Base-by-base conservation (phyloP, 1,140 invertebrate species). In the Doryteuthis pealeii region DNA sequence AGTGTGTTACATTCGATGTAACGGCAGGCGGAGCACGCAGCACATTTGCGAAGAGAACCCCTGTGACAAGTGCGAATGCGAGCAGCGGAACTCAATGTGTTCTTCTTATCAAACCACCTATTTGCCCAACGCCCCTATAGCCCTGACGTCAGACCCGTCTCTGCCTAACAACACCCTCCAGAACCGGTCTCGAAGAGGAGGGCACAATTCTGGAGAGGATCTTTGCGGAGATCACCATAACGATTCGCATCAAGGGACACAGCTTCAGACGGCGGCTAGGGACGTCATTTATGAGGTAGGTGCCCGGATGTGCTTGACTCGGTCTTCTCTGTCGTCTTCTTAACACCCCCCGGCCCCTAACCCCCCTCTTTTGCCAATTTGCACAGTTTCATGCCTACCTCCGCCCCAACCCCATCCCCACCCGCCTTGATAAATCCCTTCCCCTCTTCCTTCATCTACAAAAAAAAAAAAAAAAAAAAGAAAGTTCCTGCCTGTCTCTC, bases 241-340 rank as follows among this genome's bases (percentile, higher is more conserved):
- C 30, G 30, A 65, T n/a, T 30, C 58, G 8, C 30, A 26, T 65
- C 58, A 65, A 26, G 30, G 58, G 30, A 30, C n/a, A 26, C n/a
- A 65, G n/a, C n/a, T 65, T 30, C n/a, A 3, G n/a, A 30, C n/a
- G n/a, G n/a, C 30, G n/a, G 58, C n/a, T 26, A 65, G 58, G 8
- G n/a, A 26, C 30, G 58, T 65, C n/a, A 65, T 65, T 65, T n/a
- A 65, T 8, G 30, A 65, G n/a, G 58, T 26, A 65, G 58, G n/a
- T 65, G 58, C n/a, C 30, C n/a, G 30, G 58, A 26, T 26, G 30
- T n/a, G n/a, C n/a, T 65, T 65, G 6, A 65, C 30, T 26, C 30
- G n/a, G n/a, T 65, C 58, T 26, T 65, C n/a, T 65, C 30, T 65
- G 30, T 40, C 35, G 35, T 40, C 35, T 40, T 40, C 35, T 40